Evolutionary conservation across 2,888 invertebrate genomes (phyloP).

Genomic region (Melanostoma scalare): DNA sequence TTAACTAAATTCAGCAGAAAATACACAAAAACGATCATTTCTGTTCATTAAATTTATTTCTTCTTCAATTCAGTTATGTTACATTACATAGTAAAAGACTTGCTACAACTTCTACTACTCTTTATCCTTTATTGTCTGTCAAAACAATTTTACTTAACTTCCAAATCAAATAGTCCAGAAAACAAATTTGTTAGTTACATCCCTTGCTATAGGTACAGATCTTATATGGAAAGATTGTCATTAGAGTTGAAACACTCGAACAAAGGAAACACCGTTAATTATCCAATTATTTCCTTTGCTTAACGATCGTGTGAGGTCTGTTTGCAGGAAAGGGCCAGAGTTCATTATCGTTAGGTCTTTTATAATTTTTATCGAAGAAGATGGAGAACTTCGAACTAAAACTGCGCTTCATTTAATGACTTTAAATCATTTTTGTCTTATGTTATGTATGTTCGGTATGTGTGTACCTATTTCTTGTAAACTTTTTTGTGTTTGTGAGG

Average conservation of each 20-base stretch:
- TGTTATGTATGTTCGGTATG: not conserved
- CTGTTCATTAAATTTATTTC: too few relatives aligned
- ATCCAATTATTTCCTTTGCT: not conserved
- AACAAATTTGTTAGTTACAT: not conserved
- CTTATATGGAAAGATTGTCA: not conserved
- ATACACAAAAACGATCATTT: too few relatives aligned
- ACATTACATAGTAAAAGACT: too few relatives aligned
- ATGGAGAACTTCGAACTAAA: slow-evolving; percentile 19
- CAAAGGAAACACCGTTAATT: slow-evolving; percentile 19
- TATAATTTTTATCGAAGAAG: slow-evolving; percentile 14
- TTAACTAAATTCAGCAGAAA: too few relatives aligned
- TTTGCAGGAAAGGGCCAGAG: slow-evolving; percentile 36
- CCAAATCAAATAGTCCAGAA: too few relatives aligned
- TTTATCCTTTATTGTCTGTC: too few relatives aligned
- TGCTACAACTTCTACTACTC: too few relatives aligned
- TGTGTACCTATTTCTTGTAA: not conserved
- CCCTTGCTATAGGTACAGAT: not conserved
- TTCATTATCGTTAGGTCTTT: slow-evolving; percentile 35
- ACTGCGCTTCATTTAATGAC: slow-evolving; percentile 20
- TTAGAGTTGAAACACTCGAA: not conserved
- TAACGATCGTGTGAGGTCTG: slow-evolving; percentile 61
- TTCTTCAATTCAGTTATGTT: too few relatives aligned
- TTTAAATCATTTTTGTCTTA: slow-evolving; percentile 5
- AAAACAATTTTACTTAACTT: too few relatives aligned
- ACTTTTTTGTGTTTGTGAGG: not conserved